Percentiles rank a stretch among this genome's conserved stretches.
Conservation (phyloP, 2,797 vertebrate species). For the Melanotaenia parkinsoni region DNA sequence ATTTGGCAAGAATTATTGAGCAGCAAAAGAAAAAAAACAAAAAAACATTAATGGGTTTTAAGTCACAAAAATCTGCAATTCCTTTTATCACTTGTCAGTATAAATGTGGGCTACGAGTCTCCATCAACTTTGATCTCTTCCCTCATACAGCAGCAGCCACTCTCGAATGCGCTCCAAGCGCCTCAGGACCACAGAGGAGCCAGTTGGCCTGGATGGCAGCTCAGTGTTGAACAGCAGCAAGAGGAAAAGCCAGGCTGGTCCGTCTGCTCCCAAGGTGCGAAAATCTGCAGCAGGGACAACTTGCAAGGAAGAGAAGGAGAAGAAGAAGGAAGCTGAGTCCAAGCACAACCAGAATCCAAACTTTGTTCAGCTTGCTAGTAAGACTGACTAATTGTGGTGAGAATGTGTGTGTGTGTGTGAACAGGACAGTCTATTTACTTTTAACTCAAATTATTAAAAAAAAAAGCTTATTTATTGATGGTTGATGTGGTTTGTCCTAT, state of each 20-base stretch:
- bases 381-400: constrained; percentile 63
- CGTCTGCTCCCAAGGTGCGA: constrained; percentile 79
- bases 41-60: constrained; percentile 8
- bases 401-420: neutral
- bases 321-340: constrained; percentile 71
- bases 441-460: neutral
- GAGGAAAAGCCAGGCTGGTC: constrained; percentile 65
- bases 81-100: constrained; percentile 48
- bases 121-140: constrained; percentile 9
- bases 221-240: constrained; percentile 55
- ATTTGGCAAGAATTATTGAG: constrained; percentile 14
- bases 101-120: constrained; percentile 15
- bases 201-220: constrained; percentile 73
- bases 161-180: constrained; percentile 90
- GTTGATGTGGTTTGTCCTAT: constrained; percentile 6
- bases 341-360: constrained; percentile 77
- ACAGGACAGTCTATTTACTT: neutral
- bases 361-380: constrained; percentile 82
- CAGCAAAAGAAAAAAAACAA: constrained; percentile 2
- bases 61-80: constrained; percentile 39
- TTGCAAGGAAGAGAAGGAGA: constrained; percentile 60
- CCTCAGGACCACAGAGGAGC: constrained; percentile 87
- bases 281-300: constrained; percentile 67
- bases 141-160: constrained; percentile 74
- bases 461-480: neutral